phyloP scores from a whole-genome alignment of 2,888 invertebrate species.

The Drosophila pegasa region DNA sequence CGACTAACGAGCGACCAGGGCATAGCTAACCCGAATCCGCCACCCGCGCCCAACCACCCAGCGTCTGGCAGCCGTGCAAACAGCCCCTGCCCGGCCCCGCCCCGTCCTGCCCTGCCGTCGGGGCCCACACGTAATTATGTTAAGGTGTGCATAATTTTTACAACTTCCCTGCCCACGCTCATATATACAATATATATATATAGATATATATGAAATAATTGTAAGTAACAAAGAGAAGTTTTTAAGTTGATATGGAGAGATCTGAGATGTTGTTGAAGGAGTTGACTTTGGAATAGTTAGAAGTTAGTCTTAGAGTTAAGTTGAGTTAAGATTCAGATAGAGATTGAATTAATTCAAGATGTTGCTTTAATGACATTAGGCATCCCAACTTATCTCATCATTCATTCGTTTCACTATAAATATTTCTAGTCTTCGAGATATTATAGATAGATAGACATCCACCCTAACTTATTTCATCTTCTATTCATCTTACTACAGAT shows the following conservation, averaged over 20 bases:
- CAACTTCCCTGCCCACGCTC: background rate
- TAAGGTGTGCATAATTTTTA: slow-evolving; percentile 42
- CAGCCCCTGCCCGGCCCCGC: slow-evolving; percentile 1
- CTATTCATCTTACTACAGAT: too few species aligned
- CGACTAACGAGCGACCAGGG: slow-evolving; percentile 79
- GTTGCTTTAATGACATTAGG: too few species aligned
- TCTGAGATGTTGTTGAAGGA: background rate
- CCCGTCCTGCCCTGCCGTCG: background rate
- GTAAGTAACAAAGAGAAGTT: too few species aligned
- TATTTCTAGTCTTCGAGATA: too few species aligned
- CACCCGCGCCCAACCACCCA: background rate
- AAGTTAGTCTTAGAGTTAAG: background rate
- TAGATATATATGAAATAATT: slow-evolving; percentile 52
- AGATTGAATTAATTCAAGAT: background rate
- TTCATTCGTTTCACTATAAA: too few species aligned
- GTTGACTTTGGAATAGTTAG: too few species aligned
- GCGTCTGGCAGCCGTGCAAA: slow-evolving; percentile 7
- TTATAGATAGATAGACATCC: too few species aligned
- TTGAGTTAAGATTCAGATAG: background rate
- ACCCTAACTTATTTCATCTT: too few species aligned
- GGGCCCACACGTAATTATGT: slow-evolving; percentile 32
- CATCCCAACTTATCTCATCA: too few species aligned
- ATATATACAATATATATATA: too few species aligned
- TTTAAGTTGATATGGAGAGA: background rate
- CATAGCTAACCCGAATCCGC: slow-evolving; percentile 39